Percentiles rank a stretch among this genome's conserved stretches.
phyloP scores from a whole-genome alignment of 2,888 invertebrate species.

The Blera fallax region DNA sequence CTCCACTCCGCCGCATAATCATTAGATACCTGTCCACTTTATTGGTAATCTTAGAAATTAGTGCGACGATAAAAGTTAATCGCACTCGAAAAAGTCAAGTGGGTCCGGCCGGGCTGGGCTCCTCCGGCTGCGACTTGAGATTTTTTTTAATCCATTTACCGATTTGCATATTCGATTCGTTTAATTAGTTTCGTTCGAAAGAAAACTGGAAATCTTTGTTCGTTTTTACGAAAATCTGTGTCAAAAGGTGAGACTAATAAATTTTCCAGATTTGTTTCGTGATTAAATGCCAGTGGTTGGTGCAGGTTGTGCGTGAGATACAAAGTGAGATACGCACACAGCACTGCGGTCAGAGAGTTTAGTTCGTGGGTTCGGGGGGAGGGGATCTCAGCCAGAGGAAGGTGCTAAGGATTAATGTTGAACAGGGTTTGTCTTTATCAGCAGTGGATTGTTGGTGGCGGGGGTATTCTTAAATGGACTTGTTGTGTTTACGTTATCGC shows the following conservation, averaged over 20 bases:
- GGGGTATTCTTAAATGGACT: constrained; percentile 34
- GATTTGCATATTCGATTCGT: constrained; percentile 58
- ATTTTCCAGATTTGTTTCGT: constrained; percentile 48
- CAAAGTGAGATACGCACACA: not conserved
- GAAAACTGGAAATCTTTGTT: constrained; percentile 33
- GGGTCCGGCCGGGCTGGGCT: not conserved
- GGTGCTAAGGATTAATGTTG: constrained; percentile 26
- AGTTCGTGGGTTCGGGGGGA: not conserved
- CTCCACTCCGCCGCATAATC: not conserved
- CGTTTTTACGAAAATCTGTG: constrained; percentile 47
- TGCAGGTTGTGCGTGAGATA: constrained; percentile 4
- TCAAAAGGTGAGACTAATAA: constrained; percentile 67
- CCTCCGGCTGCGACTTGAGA: constrained; percentile 2
- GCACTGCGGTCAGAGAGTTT: not conserved
- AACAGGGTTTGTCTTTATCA: not conserved
- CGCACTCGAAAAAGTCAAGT: constrained; percentile 38
- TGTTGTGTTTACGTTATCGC: constrained; percentile 31
- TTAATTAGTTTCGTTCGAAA: constrained; percentile 27
- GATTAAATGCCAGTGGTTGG: constrained; percentile 32
- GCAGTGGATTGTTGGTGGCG: not conserved
- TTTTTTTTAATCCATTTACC: constrained; percentile 56
- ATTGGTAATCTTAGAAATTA: constrained; percentile 64
- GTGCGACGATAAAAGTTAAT: constrained; percentile 63
- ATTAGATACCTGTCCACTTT: constrained; percentile 46
- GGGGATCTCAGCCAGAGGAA: not conserved